phyloP scores from a whole-genome alignment of 2,888 invertebrate species.

The Hypsopygia costalis region DNA sequence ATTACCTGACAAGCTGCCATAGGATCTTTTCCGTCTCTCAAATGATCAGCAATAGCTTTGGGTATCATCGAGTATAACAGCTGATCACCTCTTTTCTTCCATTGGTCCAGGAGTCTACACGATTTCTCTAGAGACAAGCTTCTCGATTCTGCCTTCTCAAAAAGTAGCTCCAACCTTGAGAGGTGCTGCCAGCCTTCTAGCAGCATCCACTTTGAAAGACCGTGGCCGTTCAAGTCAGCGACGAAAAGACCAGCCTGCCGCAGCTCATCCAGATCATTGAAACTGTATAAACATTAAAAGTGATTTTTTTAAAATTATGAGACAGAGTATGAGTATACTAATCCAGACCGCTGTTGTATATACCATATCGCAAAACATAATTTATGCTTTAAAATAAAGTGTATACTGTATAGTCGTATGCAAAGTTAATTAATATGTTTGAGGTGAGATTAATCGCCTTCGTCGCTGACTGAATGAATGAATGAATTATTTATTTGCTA shows the following conservation, averaged over 20 bases:
- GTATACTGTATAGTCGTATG: too few relatives aligned
- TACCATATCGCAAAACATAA: too few relatives aligned
- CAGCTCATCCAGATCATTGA: conserved; percentile 91
- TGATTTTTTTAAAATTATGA: too few relatives aligned
- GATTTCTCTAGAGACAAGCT: conserved; percentile 90
- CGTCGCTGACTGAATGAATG: too few relatives aligned
- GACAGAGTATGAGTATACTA: too few relatives aligned
- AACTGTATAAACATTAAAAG: conserved; percentile 74
- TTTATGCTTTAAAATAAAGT: too few relatives aligned
- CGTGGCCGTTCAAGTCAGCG: conserved; percentile 92
- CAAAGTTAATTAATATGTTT: too few relatives aligned
- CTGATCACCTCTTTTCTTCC: conserved; percentile 93
- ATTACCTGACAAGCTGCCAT: conserved; percentile 88
- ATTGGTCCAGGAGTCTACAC: conserved; percentile 87
- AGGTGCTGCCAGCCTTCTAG: conserved; percentile 92
- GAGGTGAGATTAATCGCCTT: too few relatives aligned
- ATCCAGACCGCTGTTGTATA: too few relatives aligned
- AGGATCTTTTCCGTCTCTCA: conserved; percentile 87
- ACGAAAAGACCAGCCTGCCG: conserved; percentile 88
- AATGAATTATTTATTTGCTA: too few relatives aligned
- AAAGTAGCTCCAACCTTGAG: conserved; percentile 89
- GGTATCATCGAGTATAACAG: conserved; percentile 96
- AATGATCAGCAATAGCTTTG: conserved; percentile 88
- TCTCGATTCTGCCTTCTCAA: conserved; percentile 90
- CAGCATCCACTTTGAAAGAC: conserved; percentile 90